Evolutionary conservation across 2,888 invertebrate species (phyloP).

Genomic region (Empis stercorea): DNA sequence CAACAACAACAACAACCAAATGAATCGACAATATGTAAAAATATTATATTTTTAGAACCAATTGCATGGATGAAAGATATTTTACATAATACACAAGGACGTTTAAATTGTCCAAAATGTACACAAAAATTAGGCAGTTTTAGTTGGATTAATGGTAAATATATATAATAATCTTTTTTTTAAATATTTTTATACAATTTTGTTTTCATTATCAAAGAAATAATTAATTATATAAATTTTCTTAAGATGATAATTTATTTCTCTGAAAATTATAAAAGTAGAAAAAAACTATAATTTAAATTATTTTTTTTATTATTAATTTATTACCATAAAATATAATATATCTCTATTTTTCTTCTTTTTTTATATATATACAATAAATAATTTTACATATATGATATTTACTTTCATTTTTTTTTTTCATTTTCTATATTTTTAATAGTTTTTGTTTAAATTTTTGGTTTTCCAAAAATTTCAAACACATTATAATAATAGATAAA

Average conservation of each 20-base stretch:
- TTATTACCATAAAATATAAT: too few species aligned
- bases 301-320: too few species aligned
- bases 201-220: too few species aligned
- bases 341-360: too few species aligned
- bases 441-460: neutral
- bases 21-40: conserved; percentile 43
- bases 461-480: too few species aligned
- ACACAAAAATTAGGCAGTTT: conserved; percentile 74
- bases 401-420: too few species aligned
- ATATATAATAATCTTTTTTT: neutral
- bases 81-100: conserved; percentile 58
- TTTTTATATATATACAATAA: too few species aligned
- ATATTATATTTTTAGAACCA: conserved; percentile 79
- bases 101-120: conserved; percentile 78
- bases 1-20: conserved; percentile 8
- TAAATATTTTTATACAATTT: too few species aligned
- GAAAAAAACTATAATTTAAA: too few species aligned
- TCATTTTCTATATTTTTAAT: neutral
- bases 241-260: neutral
- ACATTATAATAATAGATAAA: too few species aligned
- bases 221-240: too few species aligned
- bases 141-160: conserved; percentile 74
- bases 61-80: conserved; percentile 77
- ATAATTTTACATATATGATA: too few species aligned
- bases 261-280: neutral